Conservation (phyloP, 2,888 invertebrate species). For the Macroteleia sp. region DNA sequence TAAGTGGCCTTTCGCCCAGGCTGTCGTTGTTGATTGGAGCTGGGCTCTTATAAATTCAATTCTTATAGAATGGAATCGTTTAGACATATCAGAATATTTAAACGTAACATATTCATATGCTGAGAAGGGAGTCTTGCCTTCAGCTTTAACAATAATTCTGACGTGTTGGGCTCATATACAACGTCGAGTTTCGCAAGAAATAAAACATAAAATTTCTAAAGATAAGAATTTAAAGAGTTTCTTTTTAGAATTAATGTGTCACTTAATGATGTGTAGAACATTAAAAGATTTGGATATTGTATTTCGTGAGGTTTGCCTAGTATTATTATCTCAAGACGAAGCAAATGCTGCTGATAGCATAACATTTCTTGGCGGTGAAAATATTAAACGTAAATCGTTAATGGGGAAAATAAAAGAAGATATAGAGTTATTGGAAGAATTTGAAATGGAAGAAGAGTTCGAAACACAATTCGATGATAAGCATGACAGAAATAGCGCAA, state of each 20-base stretch:
- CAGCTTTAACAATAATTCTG: slow-evolving; percentile 28
- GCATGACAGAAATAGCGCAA: slow-evolving; percentile 5
- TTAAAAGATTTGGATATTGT: slow-evolving; percentile 34
- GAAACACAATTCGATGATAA: background rate
- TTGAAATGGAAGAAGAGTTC: background rate
- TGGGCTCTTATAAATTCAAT: slow-evolving; percentile 44
- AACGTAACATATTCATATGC: slow-evolving; percentile 27
- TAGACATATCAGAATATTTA: slow-evolving; percentile 33
- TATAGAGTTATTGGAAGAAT: slow-evolving; percentile 5
- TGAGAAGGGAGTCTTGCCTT: background rate
- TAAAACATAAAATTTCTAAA: slow-evolving; percentile 24
- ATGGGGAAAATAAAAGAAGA: slow-evolving; percentile 25
- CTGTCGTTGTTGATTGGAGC: slow-evolving; percentile 44
- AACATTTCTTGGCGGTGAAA: slow-evolving; percentile 19
- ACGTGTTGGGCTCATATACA: slow-evolving; percentile 59
- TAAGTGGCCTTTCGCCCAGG: slow-evolving; percentile 45
- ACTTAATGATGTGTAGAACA: slow-evolving; percentile 42
- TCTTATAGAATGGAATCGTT: slow-evolving; percentile 12
- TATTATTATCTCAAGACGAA: slow-evolving; percentile 17
- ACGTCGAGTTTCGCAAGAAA: slow-evolving; percentile 37
- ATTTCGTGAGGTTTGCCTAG: slow-evolving; percentile 34
- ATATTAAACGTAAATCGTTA: background rate
- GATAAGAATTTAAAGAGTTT: slow-evolving; percentile 25
- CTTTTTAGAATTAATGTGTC: slow-evolving; percentile 47
- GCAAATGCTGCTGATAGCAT: background rate